These are phyloP conservation scores for Hydrotaea cyrtoneurina DNA, from an alignment of 2,888 invertebrate species.

Conservation along the genomic window DNA sequence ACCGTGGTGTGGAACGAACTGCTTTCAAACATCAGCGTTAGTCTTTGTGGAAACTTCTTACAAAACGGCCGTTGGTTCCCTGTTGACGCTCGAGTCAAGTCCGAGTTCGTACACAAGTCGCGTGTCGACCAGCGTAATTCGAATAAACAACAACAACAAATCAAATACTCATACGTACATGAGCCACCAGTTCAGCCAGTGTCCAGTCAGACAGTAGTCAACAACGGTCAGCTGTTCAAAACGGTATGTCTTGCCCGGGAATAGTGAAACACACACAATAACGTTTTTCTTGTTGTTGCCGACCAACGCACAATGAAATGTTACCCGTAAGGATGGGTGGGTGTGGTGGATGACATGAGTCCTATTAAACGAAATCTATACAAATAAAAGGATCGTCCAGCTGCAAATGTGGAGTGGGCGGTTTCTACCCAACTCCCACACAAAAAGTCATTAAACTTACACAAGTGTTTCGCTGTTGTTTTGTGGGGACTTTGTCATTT, in stretches of 20 bases:
- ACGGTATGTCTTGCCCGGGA: conserved; percentile 48
- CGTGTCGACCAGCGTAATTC: conserved; percentile 42
- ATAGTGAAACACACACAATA: neutral
- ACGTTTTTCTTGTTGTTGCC: neutral
- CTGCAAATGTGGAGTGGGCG: neutral
- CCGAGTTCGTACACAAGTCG: conserved; percentile 33
- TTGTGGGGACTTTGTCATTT: neutral
- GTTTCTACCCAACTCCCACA: neutral
- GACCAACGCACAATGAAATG: neutral
- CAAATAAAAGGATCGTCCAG: neutral
- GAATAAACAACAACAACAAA: conserved; percentile 9
- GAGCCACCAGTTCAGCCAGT: neutral
- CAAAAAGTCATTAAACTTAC: conserved; percentile 50
- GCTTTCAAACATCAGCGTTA: conserved; percentile 66
- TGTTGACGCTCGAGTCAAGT: conserved; percentile 15
- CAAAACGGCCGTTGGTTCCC: conserved; percentile 71
- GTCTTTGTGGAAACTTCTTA: conserved; percentile 75
- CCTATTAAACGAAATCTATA: neutral
- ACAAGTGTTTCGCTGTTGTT: conserved; percentile 47
- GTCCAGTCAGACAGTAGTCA: neutral
- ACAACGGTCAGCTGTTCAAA: conserved; percentile 59
- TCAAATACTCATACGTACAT: neutral
- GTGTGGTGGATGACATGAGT: neutral
- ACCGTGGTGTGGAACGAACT: conserved; percentile 45
- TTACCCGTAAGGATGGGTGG: conserved; percentile 6